Conservation (phyloP, 2,113 vertebrate species). For the Anoura caudifer region DNA sequence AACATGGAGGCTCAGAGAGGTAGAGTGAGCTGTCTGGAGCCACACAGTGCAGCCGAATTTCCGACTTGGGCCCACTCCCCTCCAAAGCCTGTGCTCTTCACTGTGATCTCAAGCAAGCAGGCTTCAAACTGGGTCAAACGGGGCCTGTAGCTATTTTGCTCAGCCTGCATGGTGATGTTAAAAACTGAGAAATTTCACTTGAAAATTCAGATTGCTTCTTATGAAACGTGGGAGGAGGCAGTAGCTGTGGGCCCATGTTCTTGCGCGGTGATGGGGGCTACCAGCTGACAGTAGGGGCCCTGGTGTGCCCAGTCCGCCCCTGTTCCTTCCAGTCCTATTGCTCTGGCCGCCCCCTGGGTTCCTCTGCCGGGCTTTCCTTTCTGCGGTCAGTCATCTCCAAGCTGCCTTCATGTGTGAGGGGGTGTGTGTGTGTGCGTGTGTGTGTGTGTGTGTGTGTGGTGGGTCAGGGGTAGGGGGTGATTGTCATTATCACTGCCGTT, state of each 20-base stretch:
- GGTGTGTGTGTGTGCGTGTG: neutral
- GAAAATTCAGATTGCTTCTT: neutral
- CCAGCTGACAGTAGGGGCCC: neutral
- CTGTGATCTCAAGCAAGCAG: neutral
- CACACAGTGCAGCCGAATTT: neutral
- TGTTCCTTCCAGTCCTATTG: neutral
- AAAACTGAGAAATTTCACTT: neutral
- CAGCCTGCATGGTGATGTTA: neutral
- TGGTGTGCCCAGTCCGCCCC: neutral
- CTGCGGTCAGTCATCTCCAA: neutral
- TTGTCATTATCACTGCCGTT: neutral
- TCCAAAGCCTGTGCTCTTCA: neutral
- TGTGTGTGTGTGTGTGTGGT: too few species aligned
- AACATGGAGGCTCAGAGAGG: neutral
- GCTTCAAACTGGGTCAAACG: neutral
- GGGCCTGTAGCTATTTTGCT: neutral
- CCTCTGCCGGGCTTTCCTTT: neutral
- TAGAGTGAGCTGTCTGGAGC: neutral
- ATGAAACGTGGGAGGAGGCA: neutral
- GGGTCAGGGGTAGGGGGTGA: neutral
- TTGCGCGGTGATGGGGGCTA: fast-evolving
- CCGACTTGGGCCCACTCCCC: neutral
- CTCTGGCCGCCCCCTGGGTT: neutral
- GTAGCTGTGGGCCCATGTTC: neutral
- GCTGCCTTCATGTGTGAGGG: neutral